Base-by-base conservation (phyloP, 2,888 invertebrate species). In the Panzeria rudis region DNA sequence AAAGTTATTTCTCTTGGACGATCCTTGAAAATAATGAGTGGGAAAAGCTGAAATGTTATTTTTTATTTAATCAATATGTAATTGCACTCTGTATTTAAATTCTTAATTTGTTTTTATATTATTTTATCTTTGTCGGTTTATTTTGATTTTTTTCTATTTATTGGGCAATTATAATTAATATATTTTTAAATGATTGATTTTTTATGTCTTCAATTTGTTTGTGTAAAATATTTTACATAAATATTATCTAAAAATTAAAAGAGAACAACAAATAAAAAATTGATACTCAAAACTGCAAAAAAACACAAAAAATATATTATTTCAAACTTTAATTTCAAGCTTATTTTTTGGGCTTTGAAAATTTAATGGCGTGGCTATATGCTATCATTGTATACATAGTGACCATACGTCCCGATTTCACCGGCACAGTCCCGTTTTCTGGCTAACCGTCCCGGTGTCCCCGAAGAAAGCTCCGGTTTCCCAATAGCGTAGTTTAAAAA, bases 81-180 rank as follows among this genome's bases (percentile, higher is more conserved):
- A 64, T 35, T 69, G 54, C 69, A 61, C 4, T 38, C 11, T 38
- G 38, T 77, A 38, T 80, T 64, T 66, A 69, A 69, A 11, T 20
- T 61, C 52, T 62, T 73, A 29, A 54, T 54, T 78, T 78, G 47
- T 61, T 69, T 66, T 68, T 59, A 61, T 69, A 52, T 61, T 71
- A 52, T 52, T 72, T 54, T 54, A 72, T 62, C 64, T 52, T 64
- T 44, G 32, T 50, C 64, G 20, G 44, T 68, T 69, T 52, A 61
- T 69, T 64, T 29, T 78, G 69, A 35, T 38, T 13, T 11, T 38
- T 3, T 69, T 62, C 20, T 81, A 69, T 82, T 76, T 82, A 76
- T 76, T 82, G 25, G 62, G 17, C 52, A 82, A 56, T 82, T 76
- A 52, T 69, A 35, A 23, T 44, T 68, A 72, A 25, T 71, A 66